Percentiles rank a stretch among this genome's conserved stretches.
Evolutionary conservation across 2,888 invertebrate genomes (phyloP).

Genomic region (Eristalis tenax): DNA sequence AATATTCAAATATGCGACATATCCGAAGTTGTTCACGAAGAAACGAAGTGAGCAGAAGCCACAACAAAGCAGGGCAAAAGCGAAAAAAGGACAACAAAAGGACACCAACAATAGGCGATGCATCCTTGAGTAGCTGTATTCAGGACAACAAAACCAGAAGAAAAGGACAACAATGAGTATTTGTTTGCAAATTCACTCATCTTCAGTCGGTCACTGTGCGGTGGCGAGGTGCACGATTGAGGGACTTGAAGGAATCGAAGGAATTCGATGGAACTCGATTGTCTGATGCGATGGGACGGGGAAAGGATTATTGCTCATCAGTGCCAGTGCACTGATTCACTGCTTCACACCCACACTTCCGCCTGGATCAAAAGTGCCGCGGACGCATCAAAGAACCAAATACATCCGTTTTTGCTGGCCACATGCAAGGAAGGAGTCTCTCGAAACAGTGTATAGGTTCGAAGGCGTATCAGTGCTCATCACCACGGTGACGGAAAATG

Average conservation of each 20-base stretch:
- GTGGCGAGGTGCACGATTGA: conserved; percentile 12
- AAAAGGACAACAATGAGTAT: conserved; percentile 37
- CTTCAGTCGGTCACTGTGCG: conserved; percentile 28
- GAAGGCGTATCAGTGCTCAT: not conserved
- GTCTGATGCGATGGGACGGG: conserved; percentile 27
- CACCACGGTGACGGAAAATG: not conserved
- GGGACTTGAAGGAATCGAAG: conserved; percentile 40
- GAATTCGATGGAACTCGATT: conserved; percentile 55
- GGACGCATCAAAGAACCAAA: not conserved
- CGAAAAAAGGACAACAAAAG: conserved; percentile 49
- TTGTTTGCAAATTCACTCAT: conserved; percentile 57
- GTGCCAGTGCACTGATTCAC: not conserved
- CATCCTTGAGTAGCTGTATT: conserved; percentile 25
- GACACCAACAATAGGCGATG: conserved; percentile 37
- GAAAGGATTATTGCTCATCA: conserved; percentile 38
- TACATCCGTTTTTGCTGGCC: not conserved
- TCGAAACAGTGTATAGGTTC: not conserved
- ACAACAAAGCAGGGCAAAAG: not conserved
- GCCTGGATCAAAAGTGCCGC: not conserved
- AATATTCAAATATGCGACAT: conserved; percentile 61
- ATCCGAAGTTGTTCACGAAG: conserved; percentile 38
- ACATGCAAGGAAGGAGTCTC: not conserved
- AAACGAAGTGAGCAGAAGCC: conserved; percentile 47
- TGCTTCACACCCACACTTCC: conserved; percentile 12
- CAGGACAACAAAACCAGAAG: conserved; percentile 2